Evolutionary conservation across 1,140 invertebrate genomes (phyloP), one percentile per base, ranked within the genome.

Genomic region (Arctopsyche grandis): DNA sequence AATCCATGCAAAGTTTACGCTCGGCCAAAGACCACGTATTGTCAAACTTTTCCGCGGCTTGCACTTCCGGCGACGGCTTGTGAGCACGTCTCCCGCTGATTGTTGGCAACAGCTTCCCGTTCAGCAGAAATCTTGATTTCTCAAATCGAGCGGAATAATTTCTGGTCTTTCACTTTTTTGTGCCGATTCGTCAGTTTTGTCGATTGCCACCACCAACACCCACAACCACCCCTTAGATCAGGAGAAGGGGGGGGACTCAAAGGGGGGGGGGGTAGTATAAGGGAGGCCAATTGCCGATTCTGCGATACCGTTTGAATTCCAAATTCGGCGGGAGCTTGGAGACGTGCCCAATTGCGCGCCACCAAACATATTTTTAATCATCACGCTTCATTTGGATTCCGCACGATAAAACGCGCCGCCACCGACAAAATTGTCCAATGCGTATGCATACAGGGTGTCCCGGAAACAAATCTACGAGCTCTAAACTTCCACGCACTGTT

Each of bases 71-170:
- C 7, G 29, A 7, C 29, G 29, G 29, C 7, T 38, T 38, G 48
- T 4, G 16, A 12, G 16, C 48, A 52, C 48, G 48, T 52, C 16
- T 16, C 10, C 48, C 1, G 3, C 48, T 52, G 48, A 52, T 52
- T 52, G 48, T 52, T 52, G 48, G 48, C 48, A 16, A 52, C 48
- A 14, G 48, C 48, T 12, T 52, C 29, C 16, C 16, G 48, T 52
- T 52, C 52, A 75, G 74, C 74, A 75, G 56, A 60, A 75, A 69
- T 79, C 74, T 77, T 77, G 81, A 79, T 79, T 79, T 75, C 78
- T 80, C 78, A 79, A 82, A 82, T 82, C 75, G 75, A 82, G 73
- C 75, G 81, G 71, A 82, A 82, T 82, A 82, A 82, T 82, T 81
- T 81, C 69, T 58, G 10, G 70, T 52, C 48, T 52, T 52, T 10